Conservation (phyloP, 2,888 invertebrate genomes). For the Acleris cristana region DNA sequence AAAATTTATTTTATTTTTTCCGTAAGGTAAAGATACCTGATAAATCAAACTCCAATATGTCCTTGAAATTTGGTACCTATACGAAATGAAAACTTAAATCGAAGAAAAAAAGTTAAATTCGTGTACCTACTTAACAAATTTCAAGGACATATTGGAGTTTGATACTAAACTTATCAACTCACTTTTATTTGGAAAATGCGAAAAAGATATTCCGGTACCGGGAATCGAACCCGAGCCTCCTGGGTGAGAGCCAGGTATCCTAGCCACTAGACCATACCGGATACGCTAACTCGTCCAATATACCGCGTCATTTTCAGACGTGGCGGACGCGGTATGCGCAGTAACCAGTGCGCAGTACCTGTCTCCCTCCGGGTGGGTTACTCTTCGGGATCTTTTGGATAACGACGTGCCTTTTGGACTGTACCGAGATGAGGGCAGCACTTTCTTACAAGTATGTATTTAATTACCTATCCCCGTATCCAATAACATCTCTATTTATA, state of each 20-base stretch:
- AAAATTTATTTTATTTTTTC: not conserved
- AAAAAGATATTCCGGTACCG: constrained; percentile 76
- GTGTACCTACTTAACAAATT: too few species aligned
- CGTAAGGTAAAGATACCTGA: not conserved
- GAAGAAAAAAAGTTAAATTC: too few species aligned
- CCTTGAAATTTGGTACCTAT: too few species aligned
- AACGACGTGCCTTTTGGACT: constrained; percentile 91
- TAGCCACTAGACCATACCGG: constrained; percentile 86
- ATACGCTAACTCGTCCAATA: constrained; percentile 45
- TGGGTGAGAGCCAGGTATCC: constrained; percentile 77
- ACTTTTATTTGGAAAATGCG: not conserved
- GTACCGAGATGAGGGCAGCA: constrained; percentile 91
- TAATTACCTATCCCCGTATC: not conserved
- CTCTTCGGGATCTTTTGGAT: constrained; percentile 88
- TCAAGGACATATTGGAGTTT: too few species aligned
- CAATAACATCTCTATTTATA: too few species aligned
- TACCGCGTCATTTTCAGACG: constrained; percentile 76
- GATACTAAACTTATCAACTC: too few species aligned
- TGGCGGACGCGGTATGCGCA: constrained; percentile 91
- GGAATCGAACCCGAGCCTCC: constrained; percentile 77
- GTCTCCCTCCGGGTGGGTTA: constrained; percentile 91
- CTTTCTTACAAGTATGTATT: constrained; percentile 81
- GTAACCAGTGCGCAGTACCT: constrained; percentile 93
- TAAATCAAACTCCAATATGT: too few species aligned
- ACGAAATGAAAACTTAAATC: too few species aligned